phyloP scores from a whole-genome alignment of 2,888 invertebrate genomes.

The Brachynemurus nebulosus region DNA sequence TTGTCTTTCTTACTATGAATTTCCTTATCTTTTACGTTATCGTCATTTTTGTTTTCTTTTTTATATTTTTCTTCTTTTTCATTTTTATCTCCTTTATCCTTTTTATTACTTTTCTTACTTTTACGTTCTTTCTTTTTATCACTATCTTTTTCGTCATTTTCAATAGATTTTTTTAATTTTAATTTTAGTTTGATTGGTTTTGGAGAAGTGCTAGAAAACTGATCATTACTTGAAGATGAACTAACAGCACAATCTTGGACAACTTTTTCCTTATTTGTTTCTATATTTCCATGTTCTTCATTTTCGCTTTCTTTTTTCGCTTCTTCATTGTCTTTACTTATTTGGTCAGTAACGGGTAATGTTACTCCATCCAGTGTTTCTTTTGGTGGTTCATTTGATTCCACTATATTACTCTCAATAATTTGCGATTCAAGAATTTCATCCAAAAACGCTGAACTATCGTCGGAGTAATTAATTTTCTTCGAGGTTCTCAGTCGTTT shows the following conservation, averaged over 20 bases:
- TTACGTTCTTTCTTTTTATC: background rate
- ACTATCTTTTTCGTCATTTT: too few relatives aligned
- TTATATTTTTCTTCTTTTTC: background rate
- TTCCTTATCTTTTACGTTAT: background rate
- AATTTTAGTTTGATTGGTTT: background rate
- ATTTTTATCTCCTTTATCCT: background rate
- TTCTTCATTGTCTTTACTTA: background rate
- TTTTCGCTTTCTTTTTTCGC: background rate
- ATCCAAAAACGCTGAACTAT: background rate
- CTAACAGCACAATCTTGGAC: background rate
- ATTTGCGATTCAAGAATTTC: background rate
- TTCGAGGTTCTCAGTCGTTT: background rate
- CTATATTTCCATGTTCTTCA: background rate
- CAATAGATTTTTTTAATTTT: constrained; percentile 2
- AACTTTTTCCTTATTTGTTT: background rate
- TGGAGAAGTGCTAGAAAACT: background rate
- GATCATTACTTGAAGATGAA: background rate
- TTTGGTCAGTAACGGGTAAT: background rate
- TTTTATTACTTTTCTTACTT: background rate
- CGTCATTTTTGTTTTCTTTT: constrained; percentile 1
- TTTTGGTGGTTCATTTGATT: background rate
- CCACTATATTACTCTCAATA: too few relatives aligned
- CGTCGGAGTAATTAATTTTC: background rate
- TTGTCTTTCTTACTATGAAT: too few relatives aligned
- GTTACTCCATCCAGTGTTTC: background rate